Evolutionary conservation across 1,140 invertebrate species (phyloP).

Genomic region (Dendroctonus valens): DNA sequence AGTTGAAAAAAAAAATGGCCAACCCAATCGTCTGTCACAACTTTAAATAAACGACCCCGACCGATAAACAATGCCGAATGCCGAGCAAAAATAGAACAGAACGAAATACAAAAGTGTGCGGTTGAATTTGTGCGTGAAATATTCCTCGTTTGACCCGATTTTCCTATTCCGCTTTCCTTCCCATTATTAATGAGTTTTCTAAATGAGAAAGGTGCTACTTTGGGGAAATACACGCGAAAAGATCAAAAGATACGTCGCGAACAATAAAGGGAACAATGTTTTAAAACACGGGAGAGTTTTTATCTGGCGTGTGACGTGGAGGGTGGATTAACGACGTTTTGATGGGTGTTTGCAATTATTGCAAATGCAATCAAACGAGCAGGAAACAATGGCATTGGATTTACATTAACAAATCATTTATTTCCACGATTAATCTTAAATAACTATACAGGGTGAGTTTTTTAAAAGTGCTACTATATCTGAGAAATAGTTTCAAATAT

Average conservation of each 20-base stretch:
- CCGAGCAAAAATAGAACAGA: conserved; percentile 7
- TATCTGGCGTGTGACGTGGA: not conserved
- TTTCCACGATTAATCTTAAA: too few species aligned
- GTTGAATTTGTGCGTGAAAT: conserved; percentile 16
- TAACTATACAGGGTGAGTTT: too few species aligned
- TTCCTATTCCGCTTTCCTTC: conserved; percentile 4
- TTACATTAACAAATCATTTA: too few species aligned
- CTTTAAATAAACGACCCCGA: conserved; percentile 17
- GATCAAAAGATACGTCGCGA: conserved; percentile 14
- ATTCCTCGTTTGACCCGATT: conserved; percentile 17
- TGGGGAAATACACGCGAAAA: conserved; percentile 9
- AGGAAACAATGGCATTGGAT: too few species aligned
- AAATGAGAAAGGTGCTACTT: conserved; percentile 8
- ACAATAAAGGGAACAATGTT: conserved; percentile 16
- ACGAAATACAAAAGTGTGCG: conserved; percentile 10
- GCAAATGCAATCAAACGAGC: too few species aligned
- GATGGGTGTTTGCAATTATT: too few species aligned
- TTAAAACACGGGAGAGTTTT: conserved; percentile 1
- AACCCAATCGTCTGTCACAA: conserved; percentile 18
- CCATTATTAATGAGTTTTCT: conserved; percentile 17
- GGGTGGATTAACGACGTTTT: too few species aligned
- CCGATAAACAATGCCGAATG: conserved; percentile 18
- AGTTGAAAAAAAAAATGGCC: conserved; percentile 7
- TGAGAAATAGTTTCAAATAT: too few species aligned
- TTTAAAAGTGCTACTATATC: too few species aligned